Percentiles rank a stretch among this genome's conserved stretches.
Conservation (phyloP, 2,113 vertebrate genomes). For the Tamias sibiricus region DNA sequence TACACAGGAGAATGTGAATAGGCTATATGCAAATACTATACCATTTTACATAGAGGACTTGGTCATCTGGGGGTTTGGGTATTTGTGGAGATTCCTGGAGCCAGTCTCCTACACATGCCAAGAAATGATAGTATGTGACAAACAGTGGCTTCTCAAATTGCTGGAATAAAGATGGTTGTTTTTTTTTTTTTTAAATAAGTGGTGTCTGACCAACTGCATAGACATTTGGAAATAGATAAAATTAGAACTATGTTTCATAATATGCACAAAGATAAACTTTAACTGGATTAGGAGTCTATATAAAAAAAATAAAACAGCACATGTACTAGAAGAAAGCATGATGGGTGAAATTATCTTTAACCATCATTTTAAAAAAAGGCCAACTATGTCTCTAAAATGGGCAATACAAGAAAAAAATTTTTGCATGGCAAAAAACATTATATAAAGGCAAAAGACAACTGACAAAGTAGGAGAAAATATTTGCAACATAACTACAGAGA, state of each 20-base stretch:
- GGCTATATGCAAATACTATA: not conserved
- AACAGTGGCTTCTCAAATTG: not conserved
- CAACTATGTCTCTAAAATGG: not conserved
- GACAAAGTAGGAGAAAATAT: not conserved
- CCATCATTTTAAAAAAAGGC: not conserved
- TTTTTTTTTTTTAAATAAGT: not conserved
- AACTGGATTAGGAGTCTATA: not conserved
- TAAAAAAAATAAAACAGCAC: not conserved
- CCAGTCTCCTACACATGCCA: not conserved
- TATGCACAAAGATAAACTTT: not conserved
- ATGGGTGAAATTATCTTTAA: not conserved
- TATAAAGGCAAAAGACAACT: not conserved
- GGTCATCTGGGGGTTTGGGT: not conserved
- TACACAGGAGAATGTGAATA: not conserved
- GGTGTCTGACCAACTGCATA: not conserved
- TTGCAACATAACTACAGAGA: not conserved
- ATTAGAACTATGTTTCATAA: not conserved
- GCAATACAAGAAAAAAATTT: not conserved
- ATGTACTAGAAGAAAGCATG: conserved; percentile 9
- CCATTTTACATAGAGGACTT: not conserved
- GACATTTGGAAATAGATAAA: not conserved
- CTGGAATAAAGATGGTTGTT: not conserved
- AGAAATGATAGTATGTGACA: not conserved
- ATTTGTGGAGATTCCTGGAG: not conserved
- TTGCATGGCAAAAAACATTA: not conserved